Evolutionary conservation across 2,888 invertebrate genomes (phyloP).

Genomic region (Drosophila neutralis): DNA sequence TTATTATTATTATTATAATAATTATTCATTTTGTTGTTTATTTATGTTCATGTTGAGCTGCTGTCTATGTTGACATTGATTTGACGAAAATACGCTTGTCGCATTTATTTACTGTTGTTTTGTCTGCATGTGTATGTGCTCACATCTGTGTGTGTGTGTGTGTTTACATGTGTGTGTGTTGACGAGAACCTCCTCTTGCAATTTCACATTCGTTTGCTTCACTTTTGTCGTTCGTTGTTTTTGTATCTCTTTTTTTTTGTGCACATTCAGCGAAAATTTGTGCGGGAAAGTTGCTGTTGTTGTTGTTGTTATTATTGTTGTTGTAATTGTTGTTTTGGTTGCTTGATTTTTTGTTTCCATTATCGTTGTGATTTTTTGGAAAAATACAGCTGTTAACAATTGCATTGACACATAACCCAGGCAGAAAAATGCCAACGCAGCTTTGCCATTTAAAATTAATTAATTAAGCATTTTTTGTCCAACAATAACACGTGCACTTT

Average conservation of each 20-base stretch:
- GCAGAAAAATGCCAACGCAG: conserved; percentile 50
- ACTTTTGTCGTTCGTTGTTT: conserved; percentile 35
- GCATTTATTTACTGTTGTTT: conserved; percentile 67
- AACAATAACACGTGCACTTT: conserved; percentile 35
- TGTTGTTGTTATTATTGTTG: conserved; percentile 14
- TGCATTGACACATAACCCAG: conserved; percentile 68
- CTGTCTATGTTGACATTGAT: conserved; percentile 72
- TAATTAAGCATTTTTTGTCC: conserved; percentile 71
- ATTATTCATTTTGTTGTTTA: conserved; percentile 50
- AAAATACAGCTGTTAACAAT: conserved; percentile 76
- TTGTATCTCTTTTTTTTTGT: conserved; percentile 52
- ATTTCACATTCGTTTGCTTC: conserved; percentile 30
- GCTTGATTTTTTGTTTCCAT: conserved; percentile 48
- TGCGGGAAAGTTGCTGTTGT: conserved; percentile 16
- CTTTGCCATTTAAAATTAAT: conserved; percentile 48
- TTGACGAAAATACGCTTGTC: conserved; percentile 71
- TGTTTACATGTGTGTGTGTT: background rate
- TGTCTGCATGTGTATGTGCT: background rate
- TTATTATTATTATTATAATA: conserved; percentile 32
- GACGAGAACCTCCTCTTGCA: conserved; percentile 39
- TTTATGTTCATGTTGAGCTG: conserved; percentile 46
- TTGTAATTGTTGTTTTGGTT: conserved; percentile 1
- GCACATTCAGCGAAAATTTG: conserved; percentile 63
- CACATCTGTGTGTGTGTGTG: background rate
- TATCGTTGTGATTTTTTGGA: conserved; percentile 63